phyloP scores from a whole-genome alignment of 2,113 vertebrate genomes.

The Heteronetta atricapilla region DNA sequence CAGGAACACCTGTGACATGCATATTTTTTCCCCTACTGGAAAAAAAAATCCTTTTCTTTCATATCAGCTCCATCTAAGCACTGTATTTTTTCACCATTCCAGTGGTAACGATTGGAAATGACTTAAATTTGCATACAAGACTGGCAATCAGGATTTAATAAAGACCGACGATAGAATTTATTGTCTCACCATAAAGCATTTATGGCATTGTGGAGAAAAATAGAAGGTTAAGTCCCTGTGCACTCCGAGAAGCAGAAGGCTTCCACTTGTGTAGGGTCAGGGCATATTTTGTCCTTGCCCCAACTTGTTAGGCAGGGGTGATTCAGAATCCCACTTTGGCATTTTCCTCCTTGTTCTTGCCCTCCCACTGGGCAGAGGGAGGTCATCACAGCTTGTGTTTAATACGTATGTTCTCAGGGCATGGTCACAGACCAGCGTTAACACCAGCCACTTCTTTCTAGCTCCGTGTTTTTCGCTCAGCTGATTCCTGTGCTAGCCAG shows the following conservation, averaged over 20 bases:
- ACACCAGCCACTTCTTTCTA: not conserved
- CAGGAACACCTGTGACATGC: constrained; percentile 4
- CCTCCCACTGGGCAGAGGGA: not conserved
- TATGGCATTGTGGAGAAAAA: not conserved
- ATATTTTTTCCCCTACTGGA: not conserved
- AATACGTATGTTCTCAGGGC: not conserved
- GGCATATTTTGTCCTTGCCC: not conserved
- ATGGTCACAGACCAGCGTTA: not conserved
- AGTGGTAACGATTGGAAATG: not conserved
- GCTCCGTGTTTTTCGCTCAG: not conserved
- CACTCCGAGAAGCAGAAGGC: not conserved
- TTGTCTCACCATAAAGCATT: not conserved
- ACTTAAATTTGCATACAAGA: not conserved
- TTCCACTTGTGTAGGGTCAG: not conserved
- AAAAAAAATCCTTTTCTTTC: not conserved
- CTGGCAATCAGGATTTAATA: not conserved
- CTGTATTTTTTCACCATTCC: not conserved
- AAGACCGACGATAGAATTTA: not conserved
- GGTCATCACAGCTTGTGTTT: not conserved
- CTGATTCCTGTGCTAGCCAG: not conserved
- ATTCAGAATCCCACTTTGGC: not conserved
- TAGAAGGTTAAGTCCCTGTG: not conserved
- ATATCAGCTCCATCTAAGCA: not conserved
- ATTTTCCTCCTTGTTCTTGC: not conserved
- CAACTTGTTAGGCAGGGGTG: not conserved